Evolutionary conservation across 2,113 vertebrate genomes (phyloP).

Genomic region (Lophura nycthemera): DNA sequence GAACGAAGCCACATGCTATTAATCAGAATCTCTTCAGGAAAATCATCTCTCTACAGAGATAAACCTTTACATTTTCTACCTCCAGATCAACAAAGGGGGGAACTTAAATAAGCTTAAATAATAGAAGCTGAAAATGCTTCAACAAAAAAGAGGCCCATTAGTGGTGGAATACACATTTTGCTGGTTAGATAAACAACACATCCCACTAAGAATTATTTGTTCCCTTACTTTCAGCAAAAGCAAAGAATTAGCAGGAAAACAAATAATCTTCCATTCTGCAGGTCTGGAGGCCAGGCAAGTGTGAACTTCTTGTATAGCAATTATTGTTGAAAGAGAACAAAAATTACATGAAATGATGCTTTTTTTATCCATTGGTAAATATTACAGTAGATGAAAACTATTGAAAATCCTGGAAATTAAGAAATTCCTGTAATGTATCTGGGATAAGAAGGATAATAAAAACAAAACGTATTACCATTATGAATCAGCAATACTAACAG

Average conservation of each 20-base stretch:
- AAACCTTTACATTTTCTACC: not conserved
- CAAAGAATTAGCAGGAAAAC: not conserved
- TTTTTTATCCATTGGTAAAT: not conserved
- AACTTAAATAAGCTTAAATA: not conserved
- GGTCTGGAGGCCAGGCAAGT: not conserved
- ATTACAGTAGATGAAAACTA: constrained; percentile 6
- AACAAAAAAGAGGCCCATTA: not conserved
- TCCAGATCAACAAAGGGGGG: not conserved
- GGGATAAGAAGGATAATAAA: not conserved
- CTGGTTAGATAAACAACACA: not conserved
- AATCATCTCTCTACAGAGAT: not conserved
- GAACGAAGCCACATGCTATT: not conserved
- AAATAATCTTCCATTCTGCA: not conserved
- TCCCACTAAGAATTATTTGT: not conserved
- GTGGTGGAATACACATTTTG: not conserved
- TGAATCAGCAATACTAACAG: not conserved
- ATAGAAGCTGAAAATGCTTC: not conserved
- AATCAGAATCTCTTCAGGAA: accelerated
- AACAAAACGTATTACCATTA: not conserved
- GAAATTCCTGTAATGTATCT: not conserved
- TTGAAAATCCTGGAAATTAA: not conserved
- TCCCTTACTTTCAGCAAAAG: not conserved
- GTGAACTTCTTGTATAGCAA: not conserved
- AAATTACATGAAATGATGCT: not conserved
- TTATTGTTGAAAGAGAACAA: constrained; percentile 15